Evolutionary conservation across 1,140 invertebrate genomes (phyloP).

Genomic region (Drosophila subpulchrella): DNA sequence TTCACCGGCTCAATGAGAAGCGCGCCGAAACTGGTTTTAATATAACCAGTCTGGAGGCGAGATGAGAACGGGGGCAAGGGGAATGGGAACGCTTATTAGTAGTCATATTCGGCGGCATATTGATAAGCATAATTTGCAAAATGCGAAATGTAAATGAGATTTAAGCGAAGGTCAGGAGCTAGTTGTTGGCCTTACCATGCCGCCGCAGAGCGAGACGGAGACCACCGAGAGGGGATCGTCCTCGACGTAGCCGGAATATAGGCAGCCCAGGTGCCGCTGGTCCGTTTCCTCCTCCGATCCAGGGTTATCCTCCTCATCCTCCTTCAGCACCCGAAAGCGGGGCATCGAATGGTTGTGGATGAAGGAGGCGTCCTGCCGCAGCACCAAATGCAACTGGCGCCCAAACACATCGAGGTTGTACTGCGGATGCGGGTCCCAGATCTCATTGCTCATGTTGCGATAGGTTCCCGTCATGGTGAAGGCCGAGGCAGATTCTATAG

Average conservation of each 20-base stretch:
- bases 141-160: constrained; percentile 58
- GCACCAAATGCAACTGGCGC: constrained; percentile 85
- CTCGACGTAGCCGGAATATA: constrained; percentile 89
- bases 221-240: constrained; percentile 88
- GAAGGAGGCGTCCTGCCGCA: constrained; percentile 87
- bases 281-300: constrained; percentile 72
- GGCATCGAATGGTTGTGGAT: constrained; percentile 85
- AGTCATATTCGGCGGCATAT: constrained; percentile 75
- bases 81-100: constrained; percentile 50
- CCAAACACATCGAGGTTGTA: constrained; percentile 89
- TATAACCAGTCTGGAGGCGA: constrained; percentile 87
- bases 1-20: constrained; percentile 88
- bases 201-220: constrained; percentile 90
- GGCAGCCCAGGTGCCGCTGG: constrained; percentile 86
- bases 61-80: constrained; percentile 17
- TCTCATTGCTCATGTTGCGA: constrained; percentile 86
- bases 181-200: constrained; percentile 87
- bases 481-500: constrained; percentile 65
- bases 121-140: constrained; percentile 73
- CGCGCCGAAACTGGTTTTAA: constrained; percentile 87
- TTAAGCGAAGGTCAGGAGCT: constrained; percentile 51
- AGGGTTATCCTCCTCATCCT: constrained; percentile 51
- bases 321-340: constrained; percentile 86
- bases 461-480: constrained; percentile 86
- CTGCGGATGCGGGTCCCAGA: constrained; percentile 91